Evolutionary conservation across 2,888 invertebrate species (phyloP).

Genomic region (Parapristionchus giblindavisi): DNA sequence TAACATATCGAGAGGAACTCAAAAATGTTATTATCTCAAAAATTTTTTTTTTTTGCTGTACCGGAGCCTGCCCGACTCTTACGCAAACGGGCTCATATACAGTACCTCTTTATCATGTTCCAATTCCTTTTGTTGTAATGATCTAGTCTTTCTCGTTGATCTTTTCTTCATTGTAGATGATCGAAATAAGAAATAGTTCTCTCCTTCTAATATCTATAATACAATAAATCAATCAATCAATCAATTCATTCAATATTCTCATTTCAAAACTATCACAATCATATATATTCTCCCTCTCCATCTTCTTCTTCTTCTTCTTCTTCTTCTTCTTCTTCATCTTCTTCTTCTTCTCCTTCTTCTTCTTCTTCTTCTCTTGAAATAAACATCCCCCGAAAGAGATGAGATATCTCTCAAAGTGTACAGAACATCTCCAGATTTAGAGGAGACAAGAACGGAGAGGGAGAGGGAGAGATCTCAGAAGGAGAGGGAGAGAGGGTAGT

Average conservation of each 20-base stretch:
- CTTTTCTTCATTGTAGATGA: slow-evolving; percentile 49
- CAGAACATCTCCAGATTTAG: no score
- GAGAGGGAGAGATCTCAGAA: not conserved
- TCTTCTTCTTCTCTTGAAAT: not conserved
- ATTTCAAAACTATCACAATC: not conserved
- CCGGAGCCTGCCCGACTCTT: no score
- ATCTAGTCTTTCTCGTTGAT: slow-evolving; percentile 60
- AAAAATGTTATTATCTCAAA: no score
- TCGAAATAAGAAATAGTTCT: slow-evolving; percentile 62
- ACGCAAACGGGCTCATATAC: no score
- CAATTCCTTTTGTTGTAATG: slow-evolving; percentile 53
- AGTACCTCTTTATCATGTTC: slow-evolving; percentile 59
- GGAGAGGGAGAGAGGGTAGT: not conserved
- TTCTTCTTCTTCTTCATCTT: not conserved
- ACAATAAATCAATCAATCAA: not conserved
- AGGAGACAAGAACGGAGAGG: not conserved
- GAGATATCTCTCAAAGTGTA: not conserved
- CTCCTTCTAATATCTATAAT: slow-evolving; percentile 35
- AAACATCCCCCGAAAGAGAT: not conserved
- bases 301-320: not conserved
- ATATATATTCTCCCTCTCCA: not conserved
- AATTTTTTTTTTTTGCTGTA: no score
- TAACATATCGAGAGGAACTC: no score
- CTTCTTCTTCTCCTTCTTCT: not conserved
- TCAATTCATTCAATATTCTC: not conserved